phyloP scores from a whole-genome alignment of 2,113 vertebrate genomes.

The Atlantisia rogersi region DNA sequence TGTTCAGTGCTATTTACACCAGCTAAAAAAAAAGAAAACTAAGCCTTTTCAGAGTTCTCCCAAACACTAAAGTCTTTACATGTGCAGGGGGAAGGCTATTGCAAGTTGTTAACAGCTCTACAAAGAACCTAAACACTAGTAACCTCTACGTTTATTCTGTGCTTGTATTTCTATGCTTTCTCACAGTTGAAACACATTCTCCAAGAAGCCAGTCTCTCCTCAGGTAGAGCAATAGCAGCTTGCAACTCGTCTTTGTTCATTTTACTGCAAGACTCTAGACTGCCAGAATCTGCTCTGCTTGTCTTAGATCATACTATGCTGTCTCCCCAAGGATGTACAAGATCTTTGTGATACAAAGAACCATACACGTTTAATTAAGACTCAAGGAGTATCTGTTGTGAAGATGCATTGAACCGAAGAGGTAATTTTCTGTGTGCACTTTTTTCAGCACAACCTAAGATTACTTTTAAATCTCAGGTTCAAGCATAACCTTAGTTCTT shows the following conservation, averaged over 20 bases:
- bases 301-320: neutral
- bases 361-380: neutral
- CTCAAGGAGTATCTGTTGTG: neutral
- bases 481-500: neutral
- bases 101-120: neutral
- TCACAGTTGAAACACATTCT: neutral
- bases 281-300: neutral
- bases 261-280: neutral
- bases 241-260: neutral
- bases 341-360: neutral
- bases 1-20: neutral
- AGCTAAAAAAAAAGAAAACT: neutral
- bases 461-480: neutral
- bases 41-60: neutral
- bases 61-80: neutral
- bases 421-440: neutral
- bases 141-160: neutral
- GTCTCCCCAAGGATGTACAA: neutral
- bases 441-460: neutral
- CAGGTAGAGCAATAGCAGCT: neutral
- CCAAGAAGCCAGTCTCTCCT: neutral
- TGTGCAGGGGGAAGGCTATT: accelerated
- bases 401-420: neutral
- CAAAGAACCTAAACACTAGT: neutral
- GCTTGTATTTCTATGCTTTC: neutral